phyloP scores from a whole-genome alignment of 1,140 invertebrate species.

The Caenorhabditis brenneri region DNA sequence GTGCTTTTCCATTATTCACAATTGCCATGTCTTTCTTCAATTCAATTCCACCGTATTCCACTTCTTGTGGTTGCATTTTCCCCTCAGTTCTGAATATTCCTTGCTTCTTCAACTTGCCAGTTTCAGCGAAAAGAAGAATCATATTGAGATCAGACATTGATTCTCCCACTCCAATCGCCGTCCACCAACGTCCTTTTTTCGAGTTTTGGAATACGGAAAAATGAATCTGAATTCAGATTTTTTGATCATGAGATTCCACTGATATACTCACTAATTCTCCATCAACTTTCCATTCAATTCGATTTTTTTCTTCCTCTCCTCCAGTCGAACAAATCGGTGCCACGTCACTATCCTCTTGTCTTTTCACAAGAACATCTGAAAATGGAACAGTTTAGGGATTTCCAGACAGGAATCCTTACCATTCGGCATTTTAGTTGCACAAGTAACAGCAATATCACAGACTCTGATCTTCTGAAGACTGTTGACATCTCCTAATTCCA shows the following conservation, averaged over 20 bases:
- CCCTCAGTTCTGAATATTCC: conserved; percentile 21
- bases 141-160: conserved; percentile 18
- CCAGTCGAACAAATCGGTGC: conserved; percentile 5
- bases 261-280: neutral
- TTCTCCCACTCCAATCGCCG: conserved; percentile 13
- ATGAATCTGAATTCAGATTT: neutral
- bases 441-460: conserved; percentile 1
- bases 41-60: neutral
- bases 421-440: conserved; percentile 18
- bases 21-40: neutral
- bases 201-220: conserved; percentile 1
- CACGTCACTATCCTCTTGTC: conserved; percentile 2
- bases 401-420: neutral
- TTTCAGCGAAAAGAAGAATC: conserved; percentile 22
- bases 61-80: neutral
- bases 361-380: conserved; percentile 29
- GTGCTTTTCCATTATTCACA: neutral
- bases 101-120: neutral
- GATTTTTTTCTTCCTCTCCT: neutral
- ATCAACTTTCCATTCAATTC: conserved; percentile 12
- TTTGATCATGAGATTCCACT: neutral
- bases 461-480: neutral
- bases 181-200: conserved; percentile 31
- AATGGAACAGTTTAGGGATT: neutral
- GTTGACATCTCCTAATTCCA: neutral